Evolutionary conservation across 2,113 vertebrate species (phyloP).

Genomic region (Heterocephalus glaber): DNA sequence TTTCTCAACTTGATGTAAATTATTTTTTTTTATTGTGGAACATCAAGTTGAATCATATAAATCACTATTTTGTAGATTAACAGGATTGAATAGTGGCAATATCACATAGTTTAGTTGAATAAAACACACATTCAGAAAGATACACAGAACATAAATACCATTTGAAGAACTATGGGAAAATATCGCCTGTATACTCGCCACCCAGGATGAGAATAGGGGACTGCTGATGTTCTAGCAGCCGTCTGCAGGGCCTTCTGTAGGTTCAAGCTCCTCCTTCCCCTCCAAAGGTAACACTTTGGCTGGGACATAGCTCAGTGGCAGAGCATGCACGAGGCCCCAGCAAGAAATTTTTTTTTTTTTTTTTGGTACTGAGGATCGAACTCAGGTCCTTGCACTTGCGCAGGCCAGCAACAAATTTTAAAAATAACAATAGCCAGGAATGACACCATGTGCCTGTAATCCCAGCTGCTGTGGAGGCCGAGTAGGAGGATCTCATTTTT

Average conservation of each 20-base stretch:
- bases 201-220: not conserved
- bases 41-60: not conserved
- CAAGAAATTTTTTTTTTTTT: not conserved
- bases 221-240: not conserved
- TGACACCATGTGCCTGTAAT: not conserved
- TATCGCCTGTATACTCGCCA: not conserved
- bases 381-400: too few species aligned
- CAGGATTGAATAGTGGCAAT: not conserved
- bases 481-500: not conserved
- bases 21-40: conserved; percentile 34
- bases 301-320: not conserved
- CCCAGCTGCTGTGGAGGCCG: not conserved
- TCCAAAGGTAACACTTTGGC: not conserved
- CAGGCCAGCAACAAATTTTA: not conserved
- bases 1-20: conserved; percentile 18
- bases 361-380: too few species aligned
- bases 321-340: not conserved
- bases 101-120: not conserved
- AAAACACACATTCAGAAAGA: conserved; percentile 12
- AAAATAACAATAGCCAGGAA: not conserved
- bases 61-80: not conserved
- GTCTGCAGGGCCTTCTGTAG: not conserved
- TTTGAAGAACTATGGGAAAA: not conserved
- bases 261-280: not conserved
- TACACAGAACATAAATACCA: not conserved